A percentile compares a stretch with the other conserved stretches of the same genome.
Evolutionary conservation across 2,888 invertebrate species (phyloP).

Genomic region (Meandrusa payeni): DNA sequence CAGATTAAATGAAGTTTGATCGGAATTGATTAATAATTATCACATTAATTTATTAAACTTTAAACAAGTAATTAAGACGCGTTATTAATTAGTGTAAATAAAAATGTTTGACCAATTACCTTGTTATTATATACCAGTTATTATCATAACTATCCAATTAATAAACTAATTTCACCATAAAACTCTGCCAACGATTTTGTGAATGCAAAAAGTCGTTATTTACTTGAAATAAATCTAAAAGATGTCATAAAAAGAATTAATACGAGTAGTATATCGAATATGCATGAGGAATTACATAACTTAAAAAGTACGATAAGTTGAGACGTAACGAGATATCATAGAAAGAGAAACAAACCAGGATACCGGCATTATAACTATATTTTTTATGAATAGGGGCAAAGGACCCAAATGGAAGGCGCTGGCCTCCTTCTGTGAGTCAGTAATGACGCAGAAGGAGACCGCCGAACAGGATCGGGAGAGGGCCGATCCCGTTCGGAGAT

Average conservation of each 20-base stretch:
- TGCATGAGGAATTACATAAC: no score
- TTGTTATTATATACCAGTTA: slow-evolving; percentile 9
- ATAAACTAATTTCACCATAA: slow-evolving; percentile 13
- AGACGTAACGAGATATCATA: no score
- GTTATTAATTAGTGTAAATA: slow-evolving; percentile 22
- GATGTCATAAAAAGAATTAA: not conserved
- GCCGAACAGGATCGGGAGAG: no score
- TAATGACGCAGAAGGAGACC: no score
- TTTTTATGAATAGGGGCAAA: no score
- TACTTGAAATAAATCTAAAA: not conserved
- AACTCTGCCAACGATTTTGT: not conserved
- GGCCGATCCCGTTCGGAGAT: no score
- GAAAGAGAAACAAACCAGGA: no score
- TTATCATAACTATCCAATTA: slow-evolving; percentile 20
- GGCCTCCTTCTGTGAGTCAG: no score
- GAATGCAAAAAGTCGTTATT: slow-evolving; percentile 2
- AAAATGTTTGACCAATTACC: slow-evolving; percentile 16
- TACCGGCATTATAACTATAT: no score
- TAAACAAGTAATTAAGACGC: slow-evolving; percentile 16
- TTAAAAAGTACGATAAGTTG: no score
- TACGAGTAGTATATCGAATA: not conserved
- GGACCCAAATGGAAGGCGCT: no score
- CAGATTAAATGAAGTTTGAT: no score
- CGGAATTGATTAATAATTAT: slow-evolving; percentile 14
- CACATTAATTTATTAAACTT: slow-evolving; percentile 7